Evolutionary conservation across 2,113 vertebrate species (phyloP).

Genomic region (Eudorcas thomsonii): DNA sequence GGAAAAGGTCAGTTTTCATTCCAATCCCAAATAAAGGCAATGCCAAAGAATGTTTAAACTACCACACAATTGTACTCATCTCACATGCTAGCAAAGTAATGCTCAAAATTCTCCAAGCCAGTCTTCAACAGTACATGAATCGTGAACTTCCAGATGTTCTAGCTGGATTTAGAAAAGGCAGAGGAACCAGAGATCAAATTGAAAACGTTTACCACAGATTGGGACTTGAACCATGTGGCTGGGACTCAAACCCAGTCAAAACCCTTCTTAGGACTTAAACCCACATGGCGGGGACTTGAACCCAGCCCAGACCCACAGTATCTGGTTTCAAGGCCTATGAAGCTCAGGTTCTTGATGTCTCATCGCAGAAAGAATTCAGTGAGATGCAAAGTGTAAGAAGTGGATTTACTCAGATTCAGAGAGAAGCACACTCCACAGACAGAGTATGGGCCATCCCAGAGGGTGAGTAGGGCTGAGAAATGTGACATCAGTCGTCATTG

Average conservation of each 20-base stretch:
- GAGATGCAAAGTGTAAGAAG: not conserved
- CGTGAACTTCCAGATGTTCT: not conserved
- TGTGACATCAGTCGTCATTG: too few species aligned
- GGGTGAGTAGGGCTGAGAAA: too few species aligned
- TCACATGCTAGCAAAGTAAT: not conserved
- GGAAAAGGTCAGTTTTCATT: not conserved
- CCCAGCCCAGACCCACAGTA: not conserved
- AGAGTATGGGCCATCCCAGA: too few species aligned
- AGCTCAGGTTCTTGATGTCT: not conserved
- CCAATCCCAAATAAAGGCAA: not conserved
- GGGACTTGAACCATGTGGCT: not conserved
- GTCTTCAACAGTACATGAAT: not conserved
- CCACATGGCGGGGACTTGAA: not conserved
- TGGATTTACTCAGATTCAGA: too few species aligned
- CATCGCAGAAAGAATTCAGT: not conserved
- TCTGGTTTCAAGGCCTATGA: not conserved
- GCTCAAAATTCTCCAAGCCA: not conserved
- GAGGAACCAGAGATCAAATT: not conserved
- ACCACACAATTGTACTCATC: not conserved
- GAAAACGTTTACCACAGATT: not conserved
- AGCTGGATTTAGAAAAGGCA: not conserved
- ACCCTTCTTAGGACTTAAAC: not conserved
- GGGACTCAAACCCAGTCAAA: not conserved
- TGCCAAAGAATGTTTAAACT: not conserved
- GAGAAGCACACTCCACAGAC: too few species aligned